These are phyloP conservation scores for Nycteola revayana DNA, from an alignment of 2,888 invertebrate species.

Conservation along the genomic window DNA sequence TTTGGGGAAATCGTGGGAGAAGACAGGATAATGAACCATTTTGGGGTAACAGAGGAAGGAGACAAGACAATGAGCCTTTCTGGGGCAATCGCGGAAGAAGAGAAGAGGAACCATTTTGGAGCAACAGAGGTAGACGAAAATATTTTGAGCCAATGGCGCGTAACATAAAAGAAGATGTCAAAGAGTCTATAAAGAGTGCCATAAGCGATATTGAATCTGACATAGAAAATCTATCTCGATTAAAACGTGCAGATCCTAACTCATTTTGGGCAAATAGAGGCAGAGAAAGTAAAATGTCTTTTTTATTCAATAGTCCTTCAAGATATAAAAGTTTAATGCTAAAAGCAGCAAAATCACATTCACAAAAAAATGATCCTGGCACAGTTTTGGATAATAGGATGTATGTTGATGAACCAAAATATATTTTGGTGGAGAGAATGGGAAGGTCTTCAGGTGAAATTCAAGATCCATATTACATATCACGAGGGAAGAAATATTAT, in stretches of 20 bases:
- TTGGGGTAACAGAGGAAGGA: conserved; percentile 58
- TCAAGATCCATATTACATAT: conserved; percentile 68
- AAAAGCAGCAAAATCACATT: conserved; percentile 18
- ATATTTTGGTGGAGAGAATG: conserved; percentile 72
- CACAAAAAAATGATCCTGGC: conserved; percentile 42
- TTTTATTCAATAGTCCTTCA: conserved; percentile 41
- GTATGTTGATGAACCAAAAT: conserved; percentile 79
- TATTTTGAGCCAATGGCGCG: conserved; percentile 44
- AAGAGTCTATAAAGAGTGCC: conserved; percentile 46
- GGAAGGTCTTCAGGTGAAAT: conserved; percentile 62
- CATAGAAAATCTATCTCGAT: conserved; percentile 48
- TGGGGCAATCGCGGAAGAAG: conserved; percentile 72
- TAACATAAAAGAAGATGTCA: conserved; percentile 44
- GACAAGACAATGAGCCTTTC: conserved; percentile 55
- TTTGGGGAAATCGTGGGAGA: conserved; percentile 52
- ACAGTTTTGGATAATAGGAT: conserved; percentile 64
- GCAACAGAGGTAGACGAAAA: conserved; percentile 51
- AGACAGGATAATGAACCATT: conserved; percentile 46
- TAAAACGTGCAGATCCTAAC: conserved; percentile 31
- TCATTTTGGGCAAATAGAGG: conserved; percentile 54
- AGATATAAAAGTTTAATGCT: conserved; percentile 23
- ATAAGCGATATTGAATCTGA: conserved; percentile 51
- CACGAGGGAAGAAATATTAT: conserved; percentile 63
- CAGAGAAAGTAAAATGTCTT: conserved; percentile 49
- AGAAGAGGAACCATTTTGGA: conserved; percentile 51